Base-by-base conservation (phyloP, 2,797 vertebrate genomes). In the Sebastes elongatus region DNA sequence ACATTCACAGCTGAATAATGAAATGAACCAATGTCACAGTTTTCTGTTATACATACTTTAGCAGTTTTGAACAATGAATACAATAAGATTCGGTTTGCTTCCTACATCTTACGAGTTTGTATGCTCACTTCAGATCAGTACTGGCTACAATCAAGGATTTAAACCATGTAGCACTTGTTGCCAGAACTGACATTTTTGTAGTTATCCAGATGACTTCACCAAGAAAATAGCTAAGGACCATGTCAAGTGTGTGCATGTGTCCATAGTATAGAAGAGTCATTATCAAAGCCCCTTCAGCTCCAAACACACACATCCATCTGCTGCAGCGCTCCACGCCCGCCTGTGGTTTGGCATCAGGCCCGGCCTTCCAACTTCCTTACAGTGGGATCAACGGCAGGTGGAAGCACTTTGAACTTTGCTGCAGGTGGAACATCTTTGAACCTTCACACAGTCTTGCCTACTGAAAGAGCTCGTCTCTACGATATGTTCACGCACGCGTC, bases 381-480 rank as follows among this genome's bases (percentile, higher is more conserved):
- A 86, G 74, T 70, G 42, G 84, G 85, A 92, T 88, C 90, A 89
- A 62, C 71, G 8, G 70, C 92, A 92, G 88, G 89, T 93, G 87
- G 78, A 88, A 42, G 56, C 71, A 83, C 92, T 94, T 93, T 93
- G 92, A 93, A 92, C 86, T 90, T 3, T 73, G 77, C 69, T 82
- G 87, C 89, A 92, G 90, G 92, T 92, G 91, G 80, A 90, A 59
- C 56, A 85, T 83, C 88, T 94, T 91, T 92, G 88, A 94, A 91
- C 82, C 78, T 71, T 46, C 42, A 66, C 57, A 81, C 66, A 76
- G 74, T 76, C 83, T 82, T 60, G 74, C 65, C 55, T 27, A 63
- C 80, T 84, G 72, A 83, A 81, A 82, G 62, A 84, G 55, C 69
- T 63, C 13, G 4, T 35, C 46, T 35, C 53, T 35, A 8, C 3